These are phyloP conservation scores for Phalera bucephala DNA, from an alignment of 2,888 invertebrate species.

Conservation along the genomic window DNA sequence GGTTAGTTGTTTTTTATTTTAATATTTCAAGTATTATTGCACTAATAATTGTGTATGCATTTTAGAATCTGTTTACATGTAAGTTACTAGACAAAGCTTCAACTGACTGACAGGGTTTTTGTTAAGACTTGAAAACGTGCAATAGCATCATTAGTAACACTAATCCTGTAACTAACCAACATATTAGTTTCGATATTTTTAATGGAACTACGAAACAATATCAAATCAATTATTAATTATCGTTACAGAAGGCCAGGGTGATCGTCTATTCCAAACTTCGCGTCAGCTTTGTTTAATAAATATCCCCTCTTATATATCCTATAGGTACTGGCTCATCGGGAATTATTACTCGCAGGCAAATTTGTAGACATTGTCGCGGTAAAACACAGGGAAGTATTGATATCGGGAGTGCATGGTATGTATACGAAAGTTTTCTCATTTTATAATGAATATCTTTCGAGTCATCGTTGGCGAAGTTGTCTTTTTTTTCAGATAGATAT, in stretches of 20 bases:
- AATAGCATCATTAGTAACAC: too few species aligned
- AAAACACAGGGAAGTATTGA: conserved; percentile 27
- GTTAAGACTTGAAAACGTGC: too few species aligned
- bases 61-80: too few species aligned
- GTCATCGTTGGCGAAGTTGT: conserved; percentile 11
- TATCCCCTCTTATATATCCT: conserved; percentile 29
- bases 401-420: conserved; percentile 38
- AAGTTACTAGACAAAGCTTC: too few species aligned
- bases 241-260: conserved; percentile 55
- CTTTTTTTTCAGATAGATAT: conserved; percentile 40
- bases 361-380: conserved; percentile 28
- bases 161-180: too few species aligned
- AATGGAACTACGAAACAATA: too few species aligned
- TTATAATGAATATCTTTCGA: conserved; percentile 21
- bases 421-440: conserved; percentile 27
- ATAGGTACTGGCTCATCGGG: conserved; percentile 31
- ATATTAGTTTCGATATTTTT: too few species aligned
- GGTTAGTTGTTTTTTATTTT: too few species aligned
- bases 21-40: too few species aligned
- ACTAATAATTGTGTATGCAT: too few species aligned
- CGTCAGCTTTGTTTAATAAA: conserved; percentile 33
- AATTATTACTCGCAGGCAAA: conserved; percentile 19
- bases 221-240: conserved; percentile 47
- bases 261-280: conserved; percentile 33
- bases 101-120: too few species aligned